Base-by-base conservation (phyloP, 2,888 invertebrate species). In the Synergus umbraculus region DNA sequence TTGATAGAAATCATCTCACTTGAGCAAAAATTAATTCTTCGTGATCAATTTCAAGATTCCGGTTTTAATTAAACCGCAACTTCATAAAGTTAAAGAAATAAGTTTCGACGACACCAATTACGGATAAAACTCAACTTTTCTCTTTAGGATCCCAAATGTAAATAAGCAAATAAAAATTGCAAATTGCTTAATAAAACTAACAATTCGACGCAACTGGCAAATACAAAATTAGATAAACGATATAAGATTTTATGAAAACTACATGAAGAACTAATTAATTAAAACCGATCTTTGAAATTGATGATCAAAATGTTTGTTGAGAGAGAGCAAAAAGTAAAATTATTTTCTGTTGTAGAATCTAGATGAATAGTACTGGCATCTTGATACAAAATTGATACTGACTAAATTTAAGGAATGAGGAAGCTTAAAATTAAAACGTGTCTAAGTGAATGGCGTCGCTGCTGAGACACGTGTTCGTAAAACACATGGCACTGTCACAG, bases 361-460 rank as follows among this genome's bases (percentile, higher is more conserved):
- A 41, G 8, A 65, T 65, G 43, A 43, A 69, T 46, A 49, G 22
- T 60, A 73, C 69, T 73, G 73, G 49, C 49, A 73, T 37, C 13
- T 22, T 37, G 73, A 54, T 73, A 49, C 54, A 37, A 73, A 37
- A 22, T 60, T 22, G 10, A 13, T 54, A 73, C 29, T 29, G 49
- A 15, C 49, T 73, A 54, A 54, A n/a, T 69, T 15, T 73, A 54
- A 49, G n/a, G n/a, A 67, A 67, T 67, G 22, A 46, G 13, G 13
- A 44, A 44, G 22, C n/a, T 65, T 7, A 67, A 67, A 67, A 44
- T 88, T 79, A 88, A 78, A 90, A 88, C 37, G 88, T 91, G 37
- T 90, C 88, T 89, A 90, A 88, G 82, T 88, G 87, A 78, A 91
- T 91, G 77, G 88, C 87, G 78, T 91, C 90, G 80, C 85, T 85